Conservation (phyloP, 2,888 invertebrate genomes). For the Drosophila prolongata region DNA sequence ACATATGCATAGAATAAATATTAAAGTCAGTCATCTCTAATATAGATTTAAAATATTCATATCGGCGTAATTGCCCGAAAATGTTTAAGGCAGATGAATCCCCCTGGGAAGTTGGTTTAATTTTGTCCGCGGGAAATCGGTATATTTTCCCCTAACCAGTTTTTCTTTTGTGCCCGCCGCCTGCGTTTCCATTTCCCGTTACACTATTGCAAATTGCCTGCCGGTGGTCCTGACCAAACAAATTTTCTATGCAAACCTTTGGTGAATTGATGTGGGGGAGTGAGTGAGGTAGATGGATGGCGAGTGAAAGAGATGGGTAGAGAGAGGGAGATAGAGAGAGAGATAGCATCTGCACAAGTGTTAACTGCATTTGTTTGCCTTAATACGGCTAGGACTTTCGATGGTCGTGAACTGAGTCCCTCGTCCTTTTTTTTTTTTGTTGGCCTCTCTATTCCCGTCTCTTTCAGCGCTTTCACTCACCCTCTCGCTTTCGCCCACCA, state of each 20-base stretch:
- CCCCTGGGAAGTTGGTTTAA: not conserved
- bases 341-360: constrained; percentile 7
- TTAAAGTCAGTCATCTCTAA: not conserved
- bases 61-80: constrained; percentile 2
- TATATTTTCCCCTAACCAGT: not conserved
- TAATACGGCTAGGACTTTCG: constrained; percentile 30
- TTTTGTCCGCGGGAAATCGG: constrained; percentile 3
- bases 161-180: not conserved
- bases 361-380: constrained; percentile 45
- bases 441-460: not conserved
- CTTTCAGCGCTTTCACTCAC: not conserved
- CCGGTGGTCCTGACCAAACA: constrained; percentile 30
- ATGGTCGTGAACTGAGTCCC: constrained; percentile 6
- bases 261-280: constrained; percentile 20
- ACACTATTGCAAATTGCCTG: constrained; percentile 33
- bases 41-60: not conserved
- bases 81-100: not conserved
- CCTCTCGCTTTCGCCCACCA: not conserved
- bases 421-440: not conserved
- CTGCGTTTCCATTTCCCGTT: constrained; percentile 14
- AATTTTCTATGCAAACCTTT: constrained; percentile 39
- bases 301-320: not conserved
- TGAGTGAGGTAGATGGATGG: not conserved
- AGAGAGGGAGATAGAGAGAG: not conserved
- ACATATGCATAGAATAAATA: no score